Conservation (phyloP, 1,140 invertebrate genomes). For the Atopsyche davidsoni region DNA sequence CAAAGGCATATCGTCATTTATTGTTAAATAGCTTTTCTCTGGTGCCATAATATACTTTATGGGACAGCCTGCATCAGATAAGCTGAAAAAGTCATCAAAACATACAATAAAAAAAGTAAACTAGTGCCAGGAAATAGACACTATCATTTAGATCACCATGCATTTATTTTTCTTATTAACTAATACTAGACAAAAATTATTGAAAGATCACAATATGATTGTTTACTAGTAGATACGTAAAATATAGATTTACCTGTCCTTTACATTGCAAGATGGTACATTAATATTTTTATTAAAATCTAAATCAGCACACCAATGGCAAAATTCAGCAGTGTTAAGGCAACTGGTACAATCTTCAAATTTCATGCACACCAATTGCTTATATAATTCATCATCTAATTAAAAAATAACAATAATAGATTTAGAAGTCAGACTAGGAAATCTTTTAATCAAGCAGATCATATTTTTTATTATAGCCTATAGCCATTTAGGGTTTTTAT, state of each 20-base stretch:
- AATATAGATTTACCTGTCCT: conserved; percentile 39
- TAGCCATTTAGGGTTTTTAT: no score
- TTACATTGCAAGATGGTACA: conserved; percentile 37
- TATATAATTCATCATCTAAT: conserved; percentile 16
- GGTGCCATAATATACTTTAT: conserved; percentile 38
- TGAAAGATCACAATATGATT: no score
- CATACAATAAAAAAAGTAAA: no score
- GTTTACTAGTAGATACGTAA: no score
- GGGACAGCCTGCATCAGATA: conserved; percentile 38
- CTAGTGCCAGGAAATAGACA: no score
- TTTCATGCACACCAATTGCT: conserved; percentile 39
- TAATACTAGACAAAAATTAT: no score
- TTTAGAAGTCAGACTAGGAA: no score
- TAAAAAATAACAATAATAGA: no score
- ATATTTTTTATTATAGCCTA: no score
- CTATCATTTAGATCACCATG: no score
- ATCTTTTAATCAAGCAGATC: no score
- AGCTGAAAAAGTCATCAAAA: conserved; percentile 32
- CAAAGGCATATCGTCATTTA: conserved; percentile 36
- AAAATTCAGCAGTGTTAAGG: conserved; percentile 37
- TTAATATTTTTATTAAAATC: conserved; percentile 34
- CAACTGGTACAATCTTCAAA: conserved; percentile 41
- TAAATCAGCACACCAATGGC: conserved; percentile 44
- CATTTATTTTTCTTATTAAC: no score
- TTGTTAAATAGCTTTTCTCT: conserved; percentile 35